Percentiles rank a stretch among this genome's conserved stretches.
Conservation (phyloP, 2,888 invertebrate genomes). For the Caenorhabditis doughertyi region DNA sequence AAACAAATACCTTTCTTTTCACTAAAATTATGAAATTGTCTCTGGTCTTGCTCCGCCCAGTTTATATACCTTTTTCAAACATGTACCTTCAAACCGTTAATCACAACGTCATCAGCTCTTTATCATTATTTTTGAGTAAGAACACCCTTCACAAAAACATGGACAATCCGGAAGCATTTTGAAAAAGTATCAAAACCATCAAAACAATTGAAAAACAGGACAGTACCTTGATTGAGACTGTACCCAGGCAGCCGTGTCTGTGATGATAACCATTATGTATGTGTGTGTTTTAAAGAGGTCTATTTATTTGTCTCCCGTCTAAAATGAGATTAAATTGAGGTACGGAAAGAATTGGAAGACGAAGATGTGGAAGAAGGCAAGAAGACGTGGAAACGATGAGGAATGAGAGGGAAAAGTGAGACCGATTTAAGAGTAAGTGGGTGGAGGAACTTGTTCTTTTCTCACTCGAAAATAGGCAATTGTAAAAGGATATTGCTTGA, state of each 20-base stretch:
- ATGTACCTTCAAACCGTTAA: background rate
- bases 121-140: background rate
- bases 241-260: slow-evolving; percentile 70
- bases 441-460: slow-evolving; percentile 32
- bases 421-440: slow-evolving; percentile 14
- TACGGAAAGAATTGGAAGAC: slow-evolving; percentile 5
- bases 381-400: slow-evolving; percentile 11
- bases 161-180: slow-evolving; percentile 22
- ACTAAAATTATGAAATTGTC: slow-evolving; percentile 40
- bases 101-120: slow-evolving; percentile 22
- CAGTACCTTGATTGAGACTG: slow-evolving; percentile 64
- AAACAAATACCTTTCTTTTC: slow-evolving; percentile 34
- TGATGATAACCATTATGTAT: slow-evolving; percentile 67
- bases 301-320: slow-evolving; percentile 33
- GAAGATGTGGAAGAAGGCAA: slow-evolving; percentile 12
- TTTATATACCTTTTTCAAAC: background rate
- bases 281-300: slow-evolving; percentile 33
- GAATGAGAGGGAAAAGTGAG: slow-evolving; percentile 16
- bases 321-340: slow-evolving; percentile 57
- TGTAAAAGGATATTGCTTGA: slow-evolving; percentile 19
- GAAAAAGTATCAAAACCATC: too few relatives aligned
- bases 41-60: background rate
- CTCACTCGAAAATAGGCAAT: background rate
- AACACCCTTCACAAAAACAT: background rate
- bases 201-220: too few relatives aligned